A percentile compares a stretch with the other conserved stretches of the same genome.
These are phyloP conservation scores for Oreochromis spilurus DNA, from an alignment of 2,113 vertebrate genomes.

Conservation along the genomic window DNA sequence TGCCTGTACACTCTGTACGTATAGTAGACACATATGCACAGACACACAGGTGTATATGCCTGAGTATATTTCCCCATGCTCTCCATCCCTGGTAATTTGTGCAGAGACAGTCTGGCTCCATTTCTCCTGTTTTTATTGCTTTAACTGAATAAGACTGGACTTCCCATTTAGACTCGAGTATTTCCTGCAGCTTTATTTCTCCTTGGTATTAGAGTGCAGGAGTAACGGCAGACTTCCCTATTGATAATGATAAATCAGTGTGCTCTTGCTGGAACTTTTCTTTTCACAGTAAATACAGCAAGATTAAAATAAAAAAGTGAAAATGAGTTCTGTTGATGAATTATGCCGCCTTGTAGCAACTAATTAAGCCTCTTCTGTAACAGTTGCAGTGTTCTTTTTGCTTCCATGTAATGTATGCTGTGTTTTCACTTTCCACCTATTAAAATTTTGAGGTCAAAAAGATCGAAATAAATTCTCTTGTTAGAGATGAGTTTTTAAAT, in stretches of 20 bases:
- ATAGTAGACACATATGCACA: neutral
- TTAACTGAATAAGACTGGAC: conserved; percentile 44
- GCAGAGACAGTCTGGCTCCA: conserved; percentile 38
- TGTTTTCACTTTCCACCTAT: neutral
- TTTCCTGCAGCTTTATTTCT: conserved; percentile 44
- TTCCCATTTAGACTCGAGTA: neutral
- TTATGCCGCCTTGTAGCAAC: neutral
- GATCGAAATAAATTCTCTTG: neutral
- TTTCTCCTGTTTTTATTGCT: conserved; percentile 47
- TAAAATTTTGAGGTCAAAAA: neutral
- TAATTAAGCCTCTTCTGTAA: neutral
- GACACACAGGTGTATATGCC: neutral
- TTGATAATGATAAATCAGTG: conserved; percentile 20
- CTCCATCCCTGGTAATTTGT: conserved; percentile 44
- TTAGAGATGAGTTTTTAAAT: neutral
- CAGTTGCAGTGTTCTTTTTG: neutral
- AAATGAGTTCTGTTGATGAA: neutral
- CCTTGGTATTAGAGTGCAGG: neutral
- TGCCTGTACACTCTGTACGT: neutral
- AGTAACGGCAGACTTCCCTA: neutral
- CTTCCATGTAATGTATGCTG: neutral
- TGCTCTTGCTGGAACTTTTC: neutral
- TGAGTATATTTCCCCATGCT: conserved; percentile 49
- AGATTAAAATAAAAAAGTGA: neutral
- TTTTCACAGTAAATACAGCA: neutral